Base-by-base conservation (phyloP, 2,888 invertebrate species). In the Drosophila anomelani region DNA sequence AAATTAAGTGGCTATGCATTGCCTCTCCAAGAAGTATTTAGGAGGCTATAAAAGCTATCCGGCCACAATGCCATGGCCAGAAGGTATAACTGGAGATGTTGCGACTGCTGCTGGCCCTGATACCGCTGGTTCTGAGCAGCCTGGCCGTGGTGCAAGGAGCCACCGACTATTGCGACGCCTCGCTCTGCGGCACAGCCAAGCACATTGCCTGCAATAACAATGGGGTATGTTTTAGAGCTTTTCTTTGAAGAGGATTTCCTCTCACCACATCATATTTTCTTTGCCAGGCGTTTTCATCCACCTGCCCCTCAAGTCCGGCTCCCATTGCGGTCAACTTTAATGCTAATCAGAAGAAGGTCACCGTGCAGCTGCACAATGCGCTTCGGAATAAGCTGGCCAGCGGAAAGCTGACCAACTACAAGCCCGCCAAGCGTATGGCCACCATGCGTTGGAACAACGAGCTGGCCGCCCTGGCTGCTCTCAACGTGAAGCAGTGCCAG, bases 381-480 rank as follows among this genome's bases (percentile, higher is more conserved):
- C 10, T 1, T 0, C 76, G 89, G 0, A 88, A 76, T 51, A 57
- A 61, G 9, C 67, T 89, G 43, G 89, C 89, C 8, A 74, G 77
- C 1, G 85, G 84, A 0, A 57, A 56, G 1, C 72, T 75, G 5
- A 13, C 34, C 5, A 54, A 72, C 0, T 60, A 85, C 55, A 69
- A 49, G 15, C 46, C 85, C 1, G 91, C 91, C 23, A 77, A 69
- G 12, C 81, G 85, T 20, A 91, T 91, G 91, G 88, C 85, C 41
- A 83, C 85, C 36, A 89, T 91, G 70, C 20, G 34, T 9, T 91
- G 91, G 91, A 67, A 75, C 55, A 58, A 74, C 5, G 88, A 90
- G n/a, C 62, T 91, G 39, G 89, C 91, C 20, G 56, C 71, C 15
- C 32, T 91, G 47, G 91, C 91, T 4, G 62, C 64, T 1, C 76